These are phyloP conservation scores for Caradrina kadenii DNA, from an alignment of 2,888 invertebrate genomes.

Conservation along the genomic window DNA sequence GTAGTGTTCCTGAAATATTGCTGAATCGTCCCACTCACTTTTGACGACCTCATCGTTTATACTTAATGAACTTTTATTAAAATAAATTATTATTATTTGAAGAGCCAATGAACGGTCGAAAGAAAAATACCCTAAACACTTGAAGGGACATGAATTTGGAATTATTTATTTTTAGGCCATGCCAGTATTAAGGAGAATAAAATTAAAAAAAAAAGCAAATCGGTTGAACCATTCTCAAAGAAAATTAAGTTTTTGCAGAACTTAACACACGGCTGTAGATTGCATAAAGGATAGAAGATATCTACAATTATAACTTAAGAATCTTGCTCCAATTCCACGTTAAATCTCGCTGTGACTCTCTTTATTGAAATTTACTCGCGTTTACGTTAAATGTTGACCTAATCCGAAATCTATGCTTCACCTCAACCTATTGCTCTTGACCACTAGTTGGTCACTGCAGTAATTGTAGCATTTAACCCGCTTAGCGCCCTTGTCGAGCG, in stretches of 20 bases:
- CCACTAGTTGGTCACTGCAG: constrained; percentile 37
- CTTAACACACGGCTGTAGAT: too few relatives aligned
- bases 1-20: constrained; percentile 80
- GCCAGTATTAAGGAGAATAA: too few relatives aligned
- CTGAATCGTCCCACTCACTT: constrained; percentile 61
- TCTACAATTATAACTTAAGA: too few relatives aligned
- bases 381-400: neutral
- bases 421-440: constrained; percentile 21
- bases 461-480: constrained; percentile 29
- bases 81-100: neutral
- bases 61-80: neutral
- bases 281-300: too few relatives aligned
- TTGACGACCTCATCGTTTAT: constrained; percentile 52
- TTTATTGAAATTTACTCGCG: too few relatives aligned
- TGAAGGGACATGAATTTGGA: too few relatives aligned
- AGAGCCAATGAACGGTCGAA: neutral
- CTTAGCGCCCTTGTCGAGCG: constrained; percentile 26
- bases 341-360: too few relatives aligned
- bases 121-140: too few relatives aligned
- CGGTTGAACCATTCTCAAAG: too few relatives aligned
- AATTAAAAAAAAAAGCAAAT: too few relatives aligned
- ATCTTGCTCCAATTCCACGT: neutral
- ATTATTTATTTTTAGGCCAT: too few relatives aligned
- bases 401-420: neutral
- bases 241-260: too few relatives aligned